Evolutionary conservation across 1,140 invertebrate species (phyloP).

Genomic region (Idris sp.): DNA sequence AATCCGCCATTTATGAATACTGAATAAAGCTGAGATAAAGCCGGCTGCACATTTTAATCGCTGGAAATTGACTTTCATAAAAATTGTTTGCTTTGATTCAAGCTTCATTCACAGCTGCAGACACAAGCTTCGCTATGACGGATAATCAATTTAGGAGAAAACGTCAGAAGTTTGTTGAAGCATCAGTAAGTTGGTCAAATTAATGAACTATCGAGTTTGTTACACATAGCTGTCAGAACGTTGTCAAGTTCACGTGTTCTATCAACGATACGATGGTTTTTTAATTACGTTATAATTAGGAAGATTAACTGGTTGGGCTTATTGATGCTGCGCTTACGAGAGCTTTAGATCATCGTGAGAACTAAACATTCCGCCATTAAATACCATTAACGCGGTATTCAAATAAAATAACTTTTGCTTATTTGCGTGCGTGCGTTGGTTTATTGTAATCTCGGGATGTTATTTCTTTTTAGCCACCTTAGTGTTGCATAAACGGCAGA

Average conservation of each 20-base stretch:
- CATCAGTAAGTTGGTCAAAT: constrained; percentile 33
- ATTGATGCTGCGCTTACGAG: too few relatives aligned
- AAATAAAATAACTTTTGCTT: constrained; percentile 19
- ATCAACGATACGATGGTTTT: not conserved
- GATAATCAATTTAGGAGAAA: constrained; percentile 30
- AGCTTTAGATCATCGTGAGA: constrained; percentile 1
- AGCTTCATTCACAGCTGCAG: constrained; percentile 33
- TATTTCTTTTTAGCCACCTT: constrained; percentile 11
- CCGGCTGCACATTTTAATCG: too few relatives aligned
- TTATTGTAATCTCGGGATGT: constrained; percentile 15
- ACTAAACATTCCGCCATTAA: not conserved
- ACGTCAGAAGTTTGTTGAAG: constrained; percentile 13
- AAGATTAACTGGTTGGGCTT: constrained; percentile 39
- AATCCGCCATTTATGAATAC: too few relatives aligned
- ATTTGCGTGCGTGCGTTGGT: constrained; percentile 21
- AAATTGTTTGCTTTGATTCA: too few relatives aligned
- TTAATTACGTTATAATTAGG: constrained; percentile 5
- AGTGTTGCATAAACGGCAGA: constrained; percentile 29
- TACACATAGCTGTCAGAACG: constrained; percentile 30
- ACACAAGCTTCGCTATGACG: constrained; percentile 19
- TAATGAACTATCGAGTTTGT: constrained; percentile 45
- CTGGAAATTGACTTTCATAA: too few relatives aligned
- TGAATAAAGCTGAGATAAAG: too few relatives aligned
- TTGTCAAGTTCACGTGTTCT: constrained; percentile 19
- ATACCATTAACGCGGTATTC: constrained; percentile 1